Evolutionary conservation across 1,140 invertebrate genomes (phyloP), one percentile per base, ranked within the genome.

Genomic region (Olivierus martensii): DNA sequence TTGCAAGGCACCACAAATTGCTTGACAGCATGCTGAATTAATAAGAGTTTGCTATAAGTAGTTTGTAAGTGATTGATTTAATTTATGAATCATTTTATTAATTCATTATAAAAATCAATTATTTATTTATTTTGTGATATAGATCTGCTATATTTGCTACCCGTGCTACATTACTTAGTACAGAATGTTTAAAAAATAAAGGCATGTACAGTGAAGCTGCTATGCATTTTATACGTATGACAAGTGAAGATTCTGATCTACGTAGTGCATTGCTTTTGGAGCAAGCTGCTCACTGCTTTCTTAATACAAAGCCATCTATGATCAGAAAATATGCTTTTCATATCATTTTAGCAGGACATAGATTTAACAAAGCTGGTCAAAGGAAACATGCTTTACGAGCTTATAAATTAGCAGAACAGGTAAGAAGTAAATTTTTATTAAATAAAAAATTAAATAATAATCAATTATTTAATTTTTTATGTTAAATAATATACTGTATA

Each of bases 271-370:
- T 98, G 53, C 72, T 97, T 46, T 70, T 98, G 14, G 94, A 98
- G 71, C 93, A 97, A 71, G 91, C 93, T 0, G 83, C 92, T 0
- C 85, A 93, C 65, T 94, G 89, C 66, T 97, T 91, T 66, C 73
- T 96, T 21, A 70, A 74, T 49, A 77, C 74, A 3, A 78, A 79
- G 41, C 76, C 78, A 2, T 77, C 78, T 14, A 85, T 90, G 80
- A 78, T 84, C 54, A 74, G 93, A 44, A 97, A 96, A 69, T 96
- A 93, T 69, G 87, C 92, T n/a, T 96, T 97, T 67, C 90, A 97
- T 64, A 84, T 91, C 74, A 90, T 97, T 17, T 72, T 98, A 14
- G 88, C 93, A 45, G 93, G 93, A 3, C 87, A 95, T 69, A 73
- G 91, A 51, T 96, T 72, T 61, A 73, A 84, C 3, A 94, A 96